A percentile compares a stretch with the other conserved stretches of the same genome.
Evolutionary conservation across 2,888 invertebrate species (phyloP).

Genomic region (Tachina grossa): DNA sequence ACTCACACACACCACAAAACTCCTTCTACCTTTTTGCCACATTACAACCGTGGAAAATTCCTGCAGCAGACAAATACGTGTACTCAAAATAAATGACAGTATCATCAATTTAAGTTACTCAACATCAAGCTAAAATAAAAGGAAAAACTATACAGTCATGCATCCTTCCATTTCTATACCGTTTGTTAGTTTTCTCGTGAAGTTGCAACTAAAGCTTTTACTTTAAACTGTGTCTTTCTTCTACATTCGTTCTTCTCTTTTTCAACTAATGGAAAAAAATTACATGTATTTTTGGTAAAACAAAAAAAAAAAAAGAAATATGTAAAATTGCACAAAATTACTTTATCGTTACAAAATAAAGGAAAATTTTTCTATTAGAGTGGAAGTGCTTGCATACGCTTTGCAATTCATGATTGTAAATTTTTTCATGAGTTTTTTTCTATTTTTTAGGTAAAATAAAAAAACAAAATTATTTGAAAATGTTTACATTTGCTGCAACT

Average conservation of each 20-base stretch:
- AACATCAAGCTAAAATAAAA: background rate
- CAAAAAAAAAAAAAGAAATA: background rate
- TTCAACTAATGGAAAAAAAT: background rate
- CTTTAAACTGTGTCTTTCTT: background rate
- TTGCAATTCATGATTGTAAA: conserved; percentile 41
- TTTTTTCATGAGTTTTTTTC: background rate
- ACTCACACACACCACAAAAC: background rate
- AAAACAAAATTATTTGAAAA: conserved; percentile 31
- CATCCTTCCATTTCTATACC: background rate
- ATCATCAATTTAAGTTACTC: conserved; percentile 65
- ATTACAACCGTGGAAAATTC: conserved; percentile 26
- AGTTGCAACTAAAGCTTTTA: background rate
- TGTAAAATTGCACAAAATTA: conserved; percentile 55
- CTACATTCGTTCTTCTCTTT: background rate
- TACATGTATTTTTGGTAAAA: background rate
- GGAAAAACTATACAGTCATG: conserved; percentile 35
- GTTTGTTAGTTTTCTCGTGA: background rate
- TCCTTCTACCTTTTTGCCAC: background rate
- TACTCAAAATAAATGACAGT: conserved; percentile 58
- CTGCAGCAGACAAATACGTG: conserved; percentile 17
- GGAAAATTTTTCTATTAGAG: conserved; percentile 39
- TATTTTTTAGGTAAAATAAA: background rate
- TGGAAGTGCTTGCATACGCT: conserved; percentile 32
- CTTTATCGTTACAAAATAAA: conserved; percentile 45
- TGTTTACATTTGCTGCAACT: conserved; percentile 43